phyloP scores from a whole-genome alignment of 64 coral and sea anemone species.

The Montipora foliosa region DNA sequence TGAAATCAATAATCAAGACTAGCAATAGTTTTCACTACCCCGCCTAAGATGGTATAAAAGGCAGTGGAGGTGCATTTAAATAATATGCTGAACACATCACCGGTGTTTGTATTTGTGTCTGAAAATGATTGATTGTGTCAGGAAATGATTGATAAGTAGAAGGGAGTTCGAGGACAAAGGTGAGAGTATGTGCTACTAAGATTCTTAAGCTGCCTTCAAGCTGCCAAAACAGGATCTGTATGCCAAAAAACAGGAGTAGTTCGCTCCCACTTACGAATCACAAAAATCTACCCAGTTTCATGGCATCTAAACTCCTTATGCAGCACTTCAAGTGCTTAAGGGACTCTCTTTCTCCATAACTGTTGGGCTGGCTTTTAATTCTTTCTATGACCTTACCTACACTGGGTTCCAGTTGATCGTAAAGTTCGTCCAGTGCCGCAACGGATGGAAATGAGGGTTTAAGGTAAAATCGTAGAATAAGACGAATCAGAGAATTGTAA shows the following conservation, averaged over 20 bases:
- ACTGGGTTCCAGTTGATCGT: not conserved
- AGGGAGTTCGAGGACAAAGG: constrained; percentile 3
- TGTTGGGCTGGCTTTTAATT: not conserved
- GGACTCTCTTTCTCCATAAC: constrained; percentile 32
- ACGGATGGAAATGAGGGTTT: not conserved
- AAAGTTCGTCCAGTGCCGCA: not conserved
- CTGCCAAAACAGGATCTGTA: not conserved
- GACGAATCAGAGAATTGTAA: no score
- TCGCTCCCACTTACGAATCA: no score
- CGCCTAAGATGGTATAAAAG: no score
- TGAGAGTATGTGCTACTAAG: constrained; percentile 9
- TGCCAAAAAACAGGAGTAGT: not conserved
- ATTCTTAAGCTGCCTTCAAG: not conserved
- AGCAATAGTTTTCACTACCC: no score
- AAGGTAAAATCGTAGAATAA: not conserved
- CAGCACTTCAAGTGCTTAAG: constrained; percentile 3
- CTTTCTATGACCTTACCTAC: constrained; percentile 10
- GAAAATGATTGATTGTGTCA: not conserved
- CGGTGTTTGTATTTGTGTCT: no score
- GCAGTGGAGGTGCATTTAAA: no score
- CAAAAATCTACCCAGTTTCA: not conserved
- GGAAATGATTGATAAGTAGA: constrained; percentile 16
- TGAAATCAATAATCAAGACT: no score
- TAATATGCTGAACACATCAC: no score
- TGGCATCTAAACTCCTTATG: constrained; percentile 8